These are phyloP conservation scores for Trichopoda pennipes DNA, from an alignment of 2,888 invertebrate genomes.

Conservation along the genomic window DNA sequence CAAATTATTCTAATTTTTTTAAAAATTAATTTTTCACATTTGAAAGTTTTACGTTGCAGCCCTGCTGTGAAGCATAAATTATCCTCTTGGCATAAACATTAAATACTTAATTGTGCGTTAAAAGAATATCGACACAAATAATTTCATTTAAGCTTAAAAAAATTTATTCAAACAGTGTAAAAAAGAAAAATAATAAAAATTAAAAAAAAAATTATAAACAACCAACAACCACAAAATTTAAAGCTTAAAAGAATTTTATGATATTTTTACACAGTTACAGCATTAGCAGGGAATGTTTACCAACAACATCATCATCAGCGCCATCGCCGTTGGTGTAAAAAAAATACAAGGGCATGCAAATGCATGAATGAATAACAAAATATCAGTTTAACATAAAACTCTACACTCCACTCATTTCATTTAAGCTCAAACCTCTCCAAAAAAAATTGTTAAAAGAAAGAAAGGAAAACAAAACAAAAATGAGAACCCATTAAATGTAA, in stretches of 20 bases:
- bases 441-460: not conserved
- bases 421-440: conserved; percentile 28
- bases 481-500: not conserved
- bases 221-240: conserved; percentile 41
- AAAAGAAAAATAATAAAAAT: conserved; percentile 3
- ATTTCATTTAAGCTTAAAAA: conserved; percentile 35
- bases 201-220: conserved; percentile 10
- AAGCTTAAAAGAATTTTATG: conserved; percentile 67
- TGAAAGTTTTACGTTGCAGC: too few species aligned
- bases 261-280: conserved; percentile 49
- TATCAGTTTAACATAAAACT: conserved; percentile 38
- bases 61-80: too few species aligned
- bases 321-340: not conserved
- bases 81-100: not conserved
- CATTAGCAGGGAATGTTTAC: not conserved
- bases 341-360: not conserved
- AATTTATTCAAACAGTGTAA: conserved; percentile 9
- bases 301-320: not conserved
- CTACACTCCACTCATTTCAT: not conserved
- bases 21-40: too few species aligned
- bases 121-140: conserved; percentile 35
- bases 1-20: too few species aligned
- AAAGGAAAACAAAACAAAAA: conserved; percentile 5
- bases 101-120: conserved; percentile 44
- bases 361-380: conserved; percentile 21